Percentiles rank a stretch among this genome's conserved stretches.
Conservation (phyloP, 2,113 vertebrate species). For the Anser cygnoides region DNA sequence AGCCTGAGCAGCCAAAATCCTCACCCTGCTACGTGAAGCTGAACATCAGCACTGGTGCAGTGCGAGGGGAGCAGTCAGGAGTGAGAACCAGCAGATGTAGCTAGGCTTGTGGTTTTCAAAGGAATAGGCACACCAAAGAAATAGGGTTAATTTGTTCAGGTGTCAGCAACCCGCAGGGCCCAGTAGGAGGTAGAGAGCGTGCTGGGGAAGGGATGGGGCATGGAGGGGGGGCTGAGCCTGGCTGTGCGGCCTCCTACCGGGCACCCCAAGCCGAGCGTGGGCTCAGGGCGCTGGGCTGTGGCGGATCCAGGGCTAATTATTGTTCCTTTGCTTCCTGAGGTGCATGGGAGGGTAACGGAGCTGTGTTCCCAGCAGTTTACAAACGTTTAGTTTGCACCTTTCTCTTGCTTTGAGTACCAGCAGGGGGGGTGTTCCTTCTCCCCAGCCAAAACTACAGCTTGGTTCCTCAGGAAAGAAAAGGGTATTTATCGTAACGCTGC, state of each 20-base stretch:
- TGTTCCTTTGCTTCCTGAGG: not conserved
- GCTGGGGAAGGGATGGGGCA: rapidly evolving
- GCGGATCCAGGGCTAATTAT: not conserved
- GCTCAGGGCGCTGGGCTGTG: not conserved
- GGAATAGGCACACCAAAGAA: not conserved
- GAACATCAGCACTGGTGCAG: rapidly evolving
- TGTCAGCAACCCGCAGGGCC: not conserved
- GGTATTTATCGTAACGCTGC: rapidly evolving
- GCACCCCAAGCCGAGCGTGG: not conserved
- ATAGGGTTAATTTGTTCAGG: not conserved
- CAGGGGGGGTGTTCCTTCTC: not conserved
- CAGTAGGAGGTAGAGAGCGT: rapidly evolving
- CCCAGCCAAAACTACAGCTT: not conserved
- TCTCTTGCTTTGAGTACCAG: not conserved
- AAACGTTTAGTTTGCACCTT: not conserved
- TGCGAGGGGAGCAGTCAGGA: not conserved
- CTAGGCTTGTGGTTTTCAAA: not conserved
- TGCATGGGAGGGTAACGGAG: not conserved
- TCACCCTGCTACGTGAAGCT: not conserved
- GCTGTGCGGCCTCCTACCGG: not conserved
- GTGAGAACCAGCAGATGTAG: not conserved
- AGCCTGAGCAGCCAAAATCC: not conserved
- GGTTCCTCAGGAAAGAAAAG: too few relatives aligned
- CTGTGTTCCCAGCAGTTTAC: not conserved
- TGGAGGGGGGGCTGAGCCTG: rapidly evolving